Evolutionary conservation across 2,888 invertebrate species (phyloP).

Genomic region (Lasioglossum figueresi): DNA sequence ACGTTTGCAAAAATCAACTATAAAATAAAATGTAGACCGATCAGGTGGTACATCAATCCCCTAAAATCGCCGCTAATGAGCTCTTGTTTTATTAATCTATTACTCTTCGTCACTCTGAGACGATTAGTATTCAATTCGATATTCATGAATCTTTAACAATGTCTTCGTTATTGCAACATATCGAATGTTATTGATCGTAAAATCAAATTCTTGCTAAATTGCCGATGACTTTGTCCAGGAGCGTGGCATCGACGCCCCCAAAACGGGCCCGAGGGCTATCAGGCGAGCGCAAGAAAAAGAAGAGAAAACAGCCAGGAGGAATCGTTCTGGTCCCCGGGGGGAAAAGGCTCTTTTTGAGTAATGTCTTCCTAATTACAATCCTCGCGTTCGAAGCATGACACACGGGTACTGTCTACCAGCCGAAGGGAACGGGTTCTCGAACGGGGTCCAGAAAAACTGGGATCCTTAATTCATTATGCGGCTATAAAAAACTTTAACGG

Average conservation of each 20-base stretch:
- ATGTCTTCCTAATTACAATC: slow-evolving; percentile 79
- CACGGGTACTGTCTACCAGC: slow-evolving; percentile 47
- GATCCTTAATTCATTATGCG: slow-evolving; percentile 59
- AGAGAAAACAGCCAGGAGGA: slow-evolving; percentile 28
- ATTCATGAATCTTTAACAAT: not conserved
- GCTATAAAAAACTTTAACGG: slow-evolving; percentile 62
- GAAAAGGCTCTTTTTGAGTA: slow-evolving; percentile 71
- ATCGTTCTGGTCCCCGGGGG: slow-evolving; percentile 46
- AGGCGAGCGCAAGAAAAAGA: not conserved
- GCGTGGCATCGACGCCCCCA: slow-evolving; percentile 51
- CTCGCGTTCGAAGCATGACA: slow-evolving; percentile 64
- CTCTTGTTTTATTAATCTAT: not conserved
- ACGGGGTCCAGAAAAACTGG: slow-evolving; percentile 55
- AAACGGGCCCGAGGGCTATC: slow-evolving; percentile 31
- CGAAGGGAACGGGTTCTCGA: slow-evolving; percentile 59
- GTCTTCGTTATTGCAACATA: not conserved
- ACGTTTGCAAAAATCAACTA: not conserved
- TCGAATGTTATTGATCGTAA: not conserved
- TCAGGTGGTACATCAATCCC: not conserved
- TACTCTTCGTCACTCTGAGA: not conserved
- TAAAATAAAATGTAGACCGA: not conserved
- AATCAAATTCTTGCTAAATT: slow-evolving; percentile 39
- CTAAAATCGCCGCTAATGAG: not conserved
- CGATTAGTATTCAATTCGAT: not conserved
- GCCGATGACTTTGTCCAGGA: slow-evolving; percentile 61